Evolutionary conservation across 2,888 invertebrate genomes (phyloP).

Genomic region (Penaeus monodon): DNA sequence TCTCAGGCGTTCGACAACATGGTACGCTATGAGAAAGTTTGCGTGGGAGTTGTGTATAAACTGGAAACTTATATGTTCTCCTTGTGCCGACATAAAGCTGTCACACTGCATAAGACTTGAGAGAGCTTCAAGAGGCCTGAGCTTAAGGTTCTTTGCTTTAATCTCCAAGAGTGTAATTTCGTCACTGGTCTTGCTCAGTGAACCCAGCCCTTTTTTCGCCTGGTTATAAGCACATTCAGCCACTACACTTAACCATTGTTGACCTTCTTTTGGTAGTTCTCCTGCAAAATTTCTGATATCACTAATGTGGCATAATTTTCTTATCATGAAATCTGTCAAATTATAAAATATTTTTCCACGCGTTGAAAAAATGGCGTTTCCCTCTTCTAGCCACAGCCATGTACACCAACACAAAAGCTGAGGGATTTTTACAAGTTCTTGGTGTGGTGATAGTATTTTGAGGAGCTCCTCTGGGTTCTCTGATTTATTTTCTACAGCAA

Average conservation of each 20-base stretch:
- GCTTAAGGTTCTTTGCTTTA: constrained; percentile 8
- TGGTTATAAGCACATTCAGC: constrained; percentile 7
- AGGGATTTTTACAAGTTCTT: constrained; percentile 24
- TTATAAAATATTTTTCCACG: constrained; percentile 27
- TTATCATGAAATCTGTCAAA: constrained; percentile 27
- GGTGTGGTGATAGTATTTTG: constrained; percentile 6
- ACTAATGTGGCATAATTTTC: constrained; percentile 32
- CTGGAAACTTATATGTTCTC: constrained; percentile 23
- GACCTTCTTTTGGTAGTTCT: constrained; percentile 8
- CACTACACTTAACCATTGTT: constrained; percentile 3
- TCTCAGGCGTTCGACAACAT: not conserved
- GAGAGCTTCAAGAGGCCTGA: constrained; percentile 19
- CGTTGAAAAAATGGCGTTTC: not conserved
- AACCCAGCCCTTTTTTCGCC: not conserved
- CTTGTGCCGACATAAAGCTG: constrained; percentile 12
- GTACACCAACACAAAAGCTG: constrained; percentile 35
- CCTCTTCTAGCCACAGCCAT: constrained; percentile 27
- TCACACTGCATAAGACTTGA: constrained; percentile 39
- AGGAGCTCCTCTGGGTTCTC: constrained; percentile 2
- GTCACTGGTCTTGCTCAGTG: not conserved
- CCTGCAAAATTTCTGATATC: not conserved
- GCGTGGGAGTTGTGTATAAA: constrained; percentile 31
- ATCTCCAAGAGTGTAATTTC: not conserved
- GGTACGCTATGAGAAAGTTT: constrained; percentile 13
- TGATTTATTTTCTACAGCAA: not conserved